Percentiles rank a stretch among this genome's conserved stretches.
Conservation (phyloP, 2,113 vertebrate species). For the Malurus melanocephalus region DNA sequence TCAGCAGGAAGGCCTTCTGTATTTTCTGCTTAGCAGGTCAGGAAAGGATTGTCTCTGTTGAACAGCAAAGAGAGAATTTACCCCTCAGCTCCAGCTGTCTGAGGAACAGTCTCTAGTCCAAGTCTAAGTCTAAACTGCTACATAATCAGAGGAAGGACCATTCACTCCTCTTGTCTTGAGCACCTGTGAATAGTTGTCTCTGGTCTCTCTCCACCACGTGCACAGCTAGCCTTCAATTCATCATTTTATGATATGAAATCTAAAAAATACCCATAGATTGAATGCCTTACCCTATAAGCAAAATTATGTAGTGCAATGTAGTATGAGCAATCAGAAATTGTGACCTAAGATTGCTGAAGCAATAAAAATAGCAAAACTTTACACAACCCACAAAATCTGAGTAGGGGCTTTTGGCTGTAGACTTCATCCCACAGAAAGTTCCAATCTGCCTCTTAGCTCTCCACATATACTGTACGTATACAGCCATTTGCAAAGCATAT, state of each 20-base stretch:
- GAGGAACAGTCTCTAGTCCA: background rate
- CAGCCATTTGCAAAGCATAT: background rate
- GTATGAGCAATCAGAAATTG: background rate
- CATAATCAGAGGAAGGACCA: background rate
- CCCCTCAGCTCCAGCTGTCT: background rate
- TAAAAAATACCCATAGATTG: background rate
- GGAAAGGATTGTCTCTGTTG: background rate
- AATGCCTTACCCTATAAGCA: background rate
- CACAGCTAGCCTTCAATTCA: background rate
- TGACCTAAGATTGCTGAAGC: background rate
- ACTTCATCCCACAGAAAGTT: background rate
- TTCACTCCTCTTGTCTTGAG: background rate
- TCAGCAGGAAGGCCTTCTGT: background rate
- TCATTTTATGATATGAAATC: background rate
- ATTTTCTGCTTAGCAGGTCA: background rate
- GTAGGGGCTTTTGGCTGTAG: background rate
- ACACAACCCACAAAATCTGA: background rate
- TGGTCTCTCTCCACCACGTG: background rate
- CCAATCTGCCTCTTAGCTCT: background rate
- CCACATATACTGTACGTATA: background rate
- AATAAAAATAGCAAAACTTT: background rate
- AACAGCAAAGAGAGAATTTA: background rate
- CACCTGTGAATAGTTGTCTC: background rate
- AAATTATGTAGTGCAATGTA: background rate
- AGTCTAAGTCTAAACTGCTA: background rate